Percentiles rank a stretch among this genome's conserved stretches.
Evolutionary conservation across 1,140 invertebrate genomes (phyloP).

Genomic region (Asobara japonica): DNA sequence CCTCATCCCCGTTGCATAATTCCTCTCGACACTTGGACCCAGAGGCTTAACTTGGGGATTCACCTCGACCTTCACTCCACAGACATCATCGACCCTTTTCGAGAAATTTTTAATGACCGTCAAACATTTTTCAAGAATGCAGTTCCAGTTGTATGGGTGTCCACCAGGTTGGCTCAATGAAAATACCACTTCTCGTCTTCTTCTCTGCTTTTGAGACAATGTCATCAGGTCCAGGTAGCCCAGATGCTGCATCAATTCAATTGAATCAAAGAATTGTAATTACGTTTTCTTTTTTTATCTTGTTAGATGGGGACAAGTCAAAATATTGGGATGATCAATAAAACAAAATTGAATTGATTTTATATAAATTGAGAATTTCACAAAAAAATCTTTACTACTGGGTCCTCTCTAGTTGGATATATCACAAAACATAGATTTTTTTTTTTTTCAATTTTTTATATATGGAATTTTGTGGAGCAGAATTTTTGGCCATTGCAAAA

Average conservation of each 20-base stretch:
- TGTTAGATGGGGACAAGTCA: too few relatives aligned
- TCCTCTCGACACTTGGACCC: background rate
- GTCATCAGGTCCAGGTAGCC: slow-evolving; percentile 76
- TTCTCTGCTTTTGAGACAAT: slow-evolving; percentile 69
- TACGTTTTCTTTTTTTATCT: too few relatives aligned
- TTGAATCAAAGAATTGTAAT: too few relatives aligned
- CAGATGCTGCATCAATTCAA: slow-evolving; percentile 77
- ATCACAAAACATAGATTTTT: too few relatives aligned
- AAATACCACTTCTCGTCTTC: slow-evolving; percentile 72
- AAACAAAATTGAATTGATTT: too few relatives aligned
- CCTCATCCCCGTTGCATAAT: background rate
- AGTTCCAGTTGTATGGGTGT: slow-evolving; percentile 83
- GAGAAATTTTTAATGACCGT: slow-evolving; percentile 71
- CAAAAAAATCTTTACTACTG: too few relatives aligned
- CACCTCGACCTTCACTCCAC: slow-evolving; percentile 39
- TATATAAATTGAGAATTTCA: too few relatives aligned
- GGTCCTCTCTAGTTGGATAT: too few relatives aligned
- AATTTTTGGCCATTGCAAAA: too few relatives aligned
- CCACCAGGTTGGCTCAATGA: slow-evolving; percentile 79
- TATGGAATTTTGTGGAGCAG: too few relatives aligned
- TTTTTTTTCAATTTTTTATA: too few relatives aligned
- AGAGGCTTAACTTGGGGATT: background rate
- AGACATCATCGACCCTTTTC: slow-evolving; percentile 68
- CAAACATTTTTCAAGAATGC: slow-evolving; percentile 71
- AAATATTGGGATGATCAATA: too few relatives aligned